Evolutionary conservation across 2,797 vertebrate species (phyloP), one percentile per base, ranked within the genome.

Genomic region (Argyrosomus regius): DNA sequence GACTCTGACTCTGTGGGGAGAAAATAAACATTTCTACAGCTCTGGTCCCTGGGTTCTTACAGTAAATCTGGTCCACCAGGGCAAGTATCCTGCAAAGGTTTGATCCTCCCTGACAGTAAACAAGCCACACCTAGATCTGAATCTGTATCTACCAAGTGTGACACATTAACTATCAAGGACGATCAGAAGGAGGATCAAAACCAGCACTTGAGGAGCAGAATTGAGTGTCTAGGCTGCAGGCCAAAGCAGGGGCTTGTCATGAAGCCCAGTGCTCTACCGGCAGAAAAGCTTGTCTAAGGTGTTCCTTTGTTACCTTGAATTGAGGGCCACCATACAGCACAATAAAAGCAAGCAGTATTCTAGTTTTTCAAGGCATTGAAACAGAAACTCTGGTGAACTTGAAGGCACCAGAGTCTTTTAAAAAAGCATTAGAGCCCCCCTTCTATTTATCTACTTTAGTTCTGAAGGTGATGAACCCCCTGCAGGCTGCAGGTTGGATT

Each of bases 161-260:
- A 14, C 45, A 70, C 73, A 75, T 83, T 73, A 83, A 80, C 71
- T 61, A 18, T 86, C 53, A 61, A 52, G 81, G 58, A 78, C 66
- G 65, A 88, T 92, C 78, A 84, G 59, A 80, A 48, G 54, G 26
- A 85, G 41, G 75, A 86, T 78, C 71, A 82, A 69, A 64, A 82
- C 18, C 43, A 4, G 59, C 58, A 61, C 72, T 72, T 8, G 4
- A 71, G 72, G 53, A 81, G 69, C 52, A 66, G 57, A 57, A 46
- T 43, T 83, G 59, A 88, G 57, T 58, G 58, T 83, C 68, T 52
- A 64, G 81, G 83, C 86, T 85, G 18, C 31, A 24, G 76, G 86
- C 82, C 88, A 89, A 72, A 83, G 26, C 65, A 26, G 46, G 43
- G 52, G 49, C 70, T 70, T 62, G 60, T 87, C 65, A 65, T 71